Evolutionary conservation across 2,888 invertebrate genomes (phyloP).

Genomic region (Rosalia funebris): DNA sequence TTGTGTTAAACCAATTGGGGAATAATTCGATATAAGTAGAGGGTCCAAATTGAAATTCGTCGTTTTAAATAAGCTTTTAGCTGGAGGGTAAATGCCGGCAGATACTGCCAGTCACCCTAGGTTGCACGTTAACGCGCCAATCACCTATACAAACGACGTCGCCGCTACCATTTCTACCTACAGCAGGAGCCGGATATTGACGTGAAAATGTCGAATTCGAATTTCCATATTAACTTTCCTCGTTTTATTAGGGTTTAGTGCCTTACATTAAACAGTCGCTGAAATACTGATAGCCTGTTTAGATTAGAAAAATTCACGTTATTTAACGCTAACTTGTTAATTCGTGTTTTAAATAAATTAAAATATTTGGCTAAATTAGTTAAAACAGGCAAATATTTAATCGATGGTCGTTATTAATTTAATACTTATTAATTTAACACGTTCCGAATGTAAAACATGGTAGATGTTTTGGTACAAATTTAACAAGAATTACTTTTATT

Average conservation of each 20-base stretch:
- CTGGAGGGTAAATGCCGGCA: slow-evolving; percentile 55
- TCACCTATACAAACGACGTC: slow-evolving; percentile 35
- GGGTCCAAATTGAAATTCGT: slow-evolving; percentile 57
- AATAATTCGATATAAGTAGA: slow-evolving; percentile 46
- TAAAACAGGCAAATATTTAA: background rate
- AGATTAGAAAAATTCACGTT: background rate
- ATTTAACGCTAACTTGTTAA: too few species aligned
- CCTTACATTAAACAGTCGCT: background rate
- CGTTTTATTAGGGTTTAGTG: background rate
- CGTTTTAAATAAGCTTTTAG: slow-evolving; percentile 58
- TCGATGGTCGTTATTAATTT: background rate
- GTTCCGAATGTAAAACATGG: too few species aligned
- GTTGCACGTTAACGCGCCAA: slow-evolving; percentile 49
- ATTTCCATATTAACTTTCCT: slow-evolving; percentile 29
- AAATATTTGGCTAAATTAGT: background rate
- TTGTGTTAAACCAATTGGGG: slow-evolving; percentile 41
- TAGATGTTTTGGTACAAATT: too few species aligned
- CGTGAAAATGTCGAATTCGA: slow-evolving; percentile 34
- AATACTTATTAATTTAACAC: too few species aligned
- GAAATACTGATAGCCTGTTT: background rate
- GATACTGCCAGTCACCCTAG: slow-evolving; percentile 60
- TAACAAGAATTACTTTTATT: too few species aligned
- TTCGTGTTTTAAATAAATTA: too few species aligned
- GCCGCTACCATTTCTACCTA: slow-evolving; percentile 21
- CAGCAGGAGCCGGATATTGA: slow-evolving; percentile 38